Evolutionary conservation across 2,888 invertebrate species (phyloP).

Genomic region (Drosophila picticornis): DNA sequence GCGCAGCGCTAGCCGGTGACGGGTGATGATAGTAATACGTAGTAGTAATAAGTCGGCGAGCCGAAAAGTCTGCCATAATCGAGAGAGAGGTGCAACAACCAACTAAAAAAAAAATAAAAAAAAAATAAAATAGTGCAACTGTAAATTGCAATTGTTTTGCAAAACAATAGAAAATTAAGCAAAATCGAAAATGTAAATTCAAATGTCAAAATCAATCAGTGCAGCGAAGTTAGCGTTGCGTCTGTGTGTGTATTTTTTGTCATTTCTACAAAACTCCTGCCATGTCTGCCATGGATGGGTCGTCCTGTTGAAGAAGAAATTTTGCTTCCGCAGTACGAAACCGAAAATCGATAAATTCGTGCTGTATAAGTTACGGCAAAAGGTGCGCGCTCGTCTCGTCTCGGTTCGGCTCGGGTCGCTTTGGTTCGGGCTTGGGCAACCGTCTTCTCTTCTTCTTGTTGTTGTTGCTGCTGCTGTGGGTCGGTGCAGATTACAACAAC

Average conservation of each 20-base stretch:
- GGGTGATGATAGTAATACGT: constrained; percentile 77
- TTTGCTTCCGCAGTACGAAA: constrained; percentile 76
- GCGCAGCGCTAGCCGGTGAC: constrained; percentile 79
- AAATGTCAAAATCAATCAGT: constrained; percentile 14
- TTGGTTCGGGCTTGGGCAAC: constrained; percentile 30
- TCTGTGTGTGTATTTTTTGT: constrained; percentile 12
- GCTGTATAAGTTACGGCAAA: constrained; percentile 84
- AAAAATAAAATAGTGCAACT: constrained; percentile 33
- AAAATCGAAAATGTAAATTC: not conserved
- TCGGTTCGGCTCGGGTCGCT: constrained; percentile 36
- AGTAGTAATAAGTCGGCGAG: constrained; percentile 73
- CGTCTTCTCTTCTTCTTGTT: constrained; percentile 33
- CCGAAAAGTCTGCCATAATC: constrained; percentile 50
- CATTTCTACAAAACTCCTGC: constrained; percentile 12
- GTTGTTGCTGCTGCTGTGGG: constrained; percentile 38
- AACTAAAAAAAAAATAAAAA: constrained; percentile 1
- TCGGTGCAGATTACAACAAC: constrained; percentile 51
- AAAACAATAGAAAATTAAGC: constrained; percentile 15
- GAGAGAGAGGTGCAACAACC: constrained; percentile 45
- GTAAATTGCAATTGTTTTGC: constrained; percentile 42
- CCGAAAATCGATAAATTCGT: constrained; percentile 84
- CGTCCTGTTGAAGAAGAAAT: constrained; percentile 57
- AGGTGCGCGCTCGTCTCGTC: constrained; percentile 77
- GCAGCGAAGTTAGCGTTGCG: constrained; percentile 5
- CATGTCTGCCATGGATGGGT: constrained; percentile 45